Evolutionary conservation across 2,113 vertebrate genomes (phyloP), one percentile per base, ranked within the genome.

Genomic region (Platycercus adscitus): DNA sequence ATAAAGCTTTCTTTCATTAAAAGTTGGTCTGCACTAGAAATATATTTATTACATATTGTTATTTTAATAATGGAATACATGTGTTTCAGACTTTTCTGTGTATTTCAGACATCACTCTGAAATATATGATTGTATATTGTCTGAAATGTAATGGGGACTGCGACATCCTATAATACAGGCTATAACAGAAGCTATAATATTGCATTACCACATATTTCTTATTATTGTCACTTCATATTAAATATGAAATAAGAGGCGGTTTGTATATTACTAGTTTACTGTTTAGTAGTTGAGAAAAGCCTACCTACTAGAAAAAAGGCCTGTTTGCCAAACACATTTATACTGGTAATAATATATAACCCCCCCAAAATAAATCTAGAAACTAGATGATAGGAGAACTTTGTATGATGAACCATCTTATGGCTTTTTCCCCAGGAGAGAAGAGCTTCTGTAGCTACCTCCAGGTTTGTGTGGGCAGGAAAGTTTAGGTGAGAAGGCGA

Each of bases 331-430:
- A 55, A 35, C 2, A 6, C 43, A 5, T 37, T 81, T 8, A n/a
- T 71, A 37, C 7, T 49, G 13, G 11, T 64, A 69, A 9, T 47
- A 71, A 43, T 58, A 9, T 15, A 31, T 41, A 28, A 55, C 8
- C 28, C 14, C 50, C 50, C 9, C 76, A 12, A 63, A 92, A 81
- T 14, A 64, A 46, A 81, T 78, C n/a, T 77, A 46, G 33, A 49
- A 65, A 70, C 13, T 25, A 23, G 20, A 50, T 31, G 5, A 5
- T 16, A 75, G 19, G 41, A 63, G 11, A 19, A 50, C 0, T 0
- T 39, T 73, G n/a, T 44, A 7, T 50, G 29, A 69, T 39, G 37
- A 73, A 58, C 35, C 2, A 25, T 19, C 31, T 72, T 35, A 31
- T 2, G 0, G 15, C 29, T 50, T 80, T 64, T 73, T n/a, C 11